Evolutionary conservation across 2,888 invertebrate species (phyloP), one percentile per base, ranked within the genome.

Genomic region (Beris chalybata): DNA sequence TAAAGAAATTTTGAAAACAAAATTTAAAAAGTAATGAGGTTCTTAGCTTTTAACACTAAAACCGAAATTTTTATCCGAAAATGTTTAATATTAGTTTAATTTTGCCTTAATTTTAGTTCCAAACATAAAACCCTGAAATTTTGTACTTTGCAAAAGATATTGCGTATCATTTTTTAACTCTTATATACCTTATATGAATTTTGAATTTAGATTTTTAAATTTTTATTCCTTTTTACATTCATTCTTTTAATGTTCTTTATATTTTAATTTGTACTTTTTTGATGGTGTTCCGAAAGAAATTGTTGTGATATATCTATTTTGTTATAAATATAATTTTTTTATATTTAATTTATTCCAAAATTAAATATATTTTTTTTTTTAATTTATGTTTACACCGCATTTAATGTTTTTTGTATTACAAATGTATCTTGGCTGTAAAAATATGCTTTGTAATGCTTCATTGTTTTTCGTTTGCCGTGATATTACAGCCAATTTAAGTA

Each of bases 211-310:
- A 50, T 43, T 63, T 58, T 65, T 54, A 55, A 65, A 55, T 48
- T 38, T 22, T 65, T 44, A 44, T 43, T 30, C n/a, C 38, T 54
- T 55, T 52, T 53, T 48, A 45, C 32, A 45, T 59, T 48, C 32
- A 9, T 22, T 64, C 6, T 57, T 54, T 32, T 48, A 59, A 31
- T 47, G 4, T 22, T 44, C 12, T 44, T 22, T 15, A 56, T 9
- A 52, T 52, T 57, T 66, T 58, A 69, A 66, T 69, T 69, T 69
- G 69, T 69, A 69, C 69, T 69, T 69, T 69, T 66, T 38, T 69
- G 66, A 67, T 69, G 69, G 66, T 69, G 66, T 69, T 67, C 69
- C 68, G 68, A 68, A 68, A 57, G 48, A 64, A 64, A 44, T 66
- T 22, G 22, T 69, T 66, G 66, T 54, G 31, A 61, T 58, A 45